Evolutionary conservation across 2,797 vertebrate genomes (phyloP).

Genomic region (Rachycentron canadum): DNA sequence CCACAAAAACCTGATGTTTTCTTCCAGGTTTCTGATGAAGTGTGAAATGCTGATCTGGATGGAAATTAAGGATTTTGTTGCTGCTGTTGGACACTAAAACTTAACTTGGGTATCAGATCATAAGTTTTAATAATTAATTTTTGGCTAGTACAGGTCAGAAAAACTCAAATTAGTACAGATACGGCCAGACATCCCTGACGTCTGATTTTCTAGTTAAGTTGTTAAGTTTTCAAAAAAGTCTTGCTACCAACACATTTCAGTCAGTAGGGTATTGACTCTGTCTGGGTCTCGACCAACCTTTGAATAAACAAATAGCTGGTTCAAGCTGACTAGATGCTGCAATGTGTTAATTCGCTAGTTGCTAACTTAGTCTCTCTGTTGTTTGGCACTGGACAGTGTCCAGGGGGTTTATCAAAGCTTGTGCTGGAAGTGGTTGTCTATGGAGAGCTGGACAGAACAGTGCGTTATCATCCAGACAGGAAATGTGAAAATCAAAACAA

Average conservation of each 20-base stretch:
- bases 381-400: background rate
- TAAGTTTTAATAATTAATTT: background rate
- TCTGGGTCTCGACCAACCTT: background rate
- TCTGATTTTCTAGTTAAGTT: background rate
- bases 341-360: background rate
- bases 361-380: background rate
- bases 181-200: background rate
- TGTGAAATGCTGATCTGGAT: background rate
- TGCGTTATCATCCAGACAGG: background rate
- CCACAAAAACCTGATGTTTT: background rate
- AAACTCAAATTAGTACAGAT: background rate
- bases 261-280: no score
- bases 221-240: no score
- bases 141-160: background rate
- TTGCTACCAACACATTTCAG: no score
- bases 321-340: background rate
- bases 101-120: background rate
- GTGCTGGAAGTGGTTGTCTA: conserved; percentile 2
- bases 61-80: no score
- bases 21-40: background rate
- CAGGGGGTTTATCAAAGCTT: background rate
- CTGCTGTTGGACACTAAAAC: background rate
- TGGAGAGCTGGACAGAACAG: background rate
- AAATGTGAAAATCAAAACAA: background rate
- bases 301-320: no score